Evolutionary conservation across 2,113 vertebrate species (phyloP), one percentile per base, ranked within the genome.

Genomic region (Piaya cayana): DNA sequence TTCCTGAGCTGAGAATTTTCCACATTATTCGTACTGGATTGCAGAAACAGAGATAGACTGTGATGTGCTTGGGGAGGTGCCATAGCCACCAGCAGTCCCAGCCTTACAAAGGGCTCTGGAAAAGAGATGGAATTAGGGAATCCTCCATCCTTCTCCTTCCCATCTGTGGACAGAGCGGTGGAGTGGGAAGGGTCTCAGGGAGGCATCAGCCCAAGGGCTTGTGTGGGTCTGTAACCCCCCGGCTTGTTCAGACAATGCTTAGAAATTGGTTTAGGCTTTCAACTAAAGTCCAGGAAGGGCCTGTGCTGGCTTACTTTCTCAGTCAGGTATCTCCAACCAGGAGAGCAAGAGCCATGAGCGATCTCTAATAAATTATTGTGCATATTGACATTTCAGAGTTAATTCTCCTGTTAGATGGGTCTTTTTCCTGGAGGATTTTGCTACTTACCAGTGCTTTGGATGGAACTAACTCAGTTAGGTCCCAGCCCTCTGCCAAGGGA

Each of bases 1-100:
- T 15, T 69, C 45, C 50, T 47, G 26, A 71, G 39, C 37, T 34
- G 55, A 52, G 62, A 52, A 3, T 49, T 75, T 32, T 49, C 55
- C 20, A n/a, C 1, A 0, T 47, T 7, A 1, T 11, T 85, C 1
- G 2, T n/a, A n/a, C n/a, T n/a, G n/a, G n/a, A n/a, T n/a, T n/a
- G n/a, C n/a, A n/a, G n/a, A n/a, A n/a, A n/a, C n/a, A n/a, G n/a
- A n/a, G n/a, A n/a, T n/a, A n/a, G 22, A 5, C 55, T 8, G 1
- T 5, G 72, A 15, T 45, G 32, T 36, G 42, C 20, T 23, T 14
- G 9, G 43, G 56, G 26, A 37, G 11, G 11, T 5, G 4, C 0
- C 1, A 2, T 11, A 74, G 72, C 50, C 9, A 2, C 21, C 1
- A 4, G 2, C 9, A 70, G 19, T 37, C n/a, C 34, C 34, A 5